These are phyloP conservation scores for Tor tambroides DNA, from an alignment of 2,113 vertebrate species.

Conservation along the genomic window DNA sequence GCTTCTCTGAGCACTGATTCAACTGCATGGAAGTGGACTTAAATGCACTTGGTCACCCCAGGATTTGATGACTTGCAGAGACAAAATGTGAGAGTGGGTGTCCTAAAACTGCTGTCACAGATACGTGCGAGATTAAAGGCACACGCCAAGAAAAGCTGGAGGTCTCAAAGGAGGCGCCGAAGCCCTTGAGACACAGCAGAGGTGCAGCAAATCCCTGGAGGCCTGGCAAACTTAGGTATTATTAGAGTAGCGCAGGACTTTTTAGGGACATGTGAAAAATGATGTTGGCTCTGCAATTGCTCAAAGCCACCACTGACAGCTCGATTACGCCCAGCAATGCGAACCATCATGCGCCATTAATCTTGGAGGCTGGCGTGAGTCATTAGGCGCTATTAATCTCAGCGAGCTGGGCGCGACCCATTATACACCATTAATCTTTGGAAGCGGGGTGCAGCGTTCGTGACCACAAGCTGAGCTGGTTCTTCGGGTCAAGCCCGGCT, in stretches of 20 bases:
- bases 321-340: slow-evolving; percentile 60
- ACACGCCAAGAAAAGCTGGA: not conserved
- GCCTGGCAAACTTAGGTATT: not conserved
- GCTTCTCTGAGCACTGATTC: slow-evolving; percentile 42
- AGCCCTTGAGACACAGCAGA: not conserved
- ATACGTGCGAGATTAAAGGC: not conserved
- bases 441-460: not conserved
- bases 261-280: slow-evolving; percentile 53
- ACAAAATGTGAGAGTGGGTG: slow-evolving; percentile 2
- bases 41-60: not conserved
- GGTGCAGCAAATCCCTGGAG: not conserved
- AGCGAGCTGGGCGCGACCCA: slow-evolving; percentile 54
- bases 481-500: slow-evolving; percentile 42
- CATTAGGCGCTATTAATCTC: slow-evolving; percentile 63
- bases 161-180: not conserved
- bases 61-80: not conserved
- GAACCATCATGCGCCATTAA: slow-evolving; percentile 65
- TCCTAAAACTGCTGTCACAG: not conserved
- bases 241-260: slow-evolving; percentile 8
- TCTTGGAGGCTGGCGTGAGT: slow-evolving; percentile 61
- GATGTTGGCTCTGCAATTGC: slow-evolving; percentile 56
- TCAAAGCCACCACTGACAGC: slow-evolving; percentile 60
- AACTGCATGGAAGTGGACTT: slow-evolving; percentile 25
- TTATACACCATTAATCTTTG: slow-evolving; percentile 61
- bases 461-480: slow-evolving; percentile 35